Percentiles rank a stretch among this genome's conserved stretches.
Evolutionary conservation across 1,140 invertebrate genomes (phyloP).

Genomic region (Meloidogyne exigua): DNA sequence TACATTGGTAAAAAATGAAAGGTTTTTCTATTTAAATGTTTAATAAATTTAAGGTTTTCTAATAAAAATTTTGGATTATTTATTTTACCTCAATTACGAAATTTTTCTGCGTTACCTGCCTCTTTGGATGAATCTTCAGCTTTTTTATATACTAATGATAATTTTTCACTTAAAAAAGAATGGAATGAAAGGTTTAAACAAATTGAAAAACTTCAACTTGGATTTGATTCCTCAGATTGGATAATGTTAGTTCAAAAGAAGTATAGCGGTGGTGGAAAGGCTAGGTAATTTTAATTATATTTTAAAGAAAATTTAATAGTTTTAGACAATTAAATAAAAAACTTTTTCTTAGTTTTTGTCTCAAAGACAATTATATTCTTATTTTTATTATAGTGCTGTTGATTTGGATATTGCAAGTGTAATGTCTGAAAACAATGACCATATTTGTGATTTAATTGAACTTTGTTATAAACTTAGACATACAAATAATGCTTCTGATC

Average conservation of each 20-base stretch:
- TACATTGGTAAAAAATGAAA: not conserved
- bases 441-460: slow-evolving; percentile 55
- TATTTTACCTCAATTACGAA: not conserved
- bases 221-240: slow-evolving; percentile 59
- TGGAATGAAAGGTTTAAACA: slow-evolving; percentile 38
- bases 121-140: not conserved
- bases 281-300: slow-evolving; percentile 29
- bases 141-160: not conserved
- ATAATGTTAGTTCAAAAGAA: slow-evolving; percentile 60
- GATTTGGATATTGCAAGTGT: slow-evolving; percentile 57
- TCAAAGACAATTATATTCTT: too few relatives aligned
- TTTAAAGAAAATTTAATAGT: too few relatives aligned
- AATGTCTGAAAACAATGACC: slow-evolving; percentile 49
- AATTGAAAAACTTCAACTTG: slow-evolving; percentile 44
- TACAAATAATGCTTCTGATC: slow-evolving; percentile 72
- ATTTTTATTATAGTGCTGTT: slow-evolving; percentile 50
- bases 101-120: not conserved
- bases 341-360: too few relatives aligned
- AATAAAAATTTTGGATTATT: not conserved
- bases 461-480: slow-evolving; percentile 68
- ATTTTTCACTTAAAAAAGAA: slow-evolving; percentile 25
- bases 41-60: not conserved
- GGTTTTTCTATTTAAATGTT: not conserved
- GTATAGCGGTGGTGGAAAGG: slow-evolving; percentile 54
- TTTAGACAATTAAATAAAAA: too few relatives aligned